Evolutionary conservation across 53 echinoderm and acorn worm species (phyloP), one percentile per base, ranked within the genome.

Genomic region (Actinopyga echinites): DNA sequence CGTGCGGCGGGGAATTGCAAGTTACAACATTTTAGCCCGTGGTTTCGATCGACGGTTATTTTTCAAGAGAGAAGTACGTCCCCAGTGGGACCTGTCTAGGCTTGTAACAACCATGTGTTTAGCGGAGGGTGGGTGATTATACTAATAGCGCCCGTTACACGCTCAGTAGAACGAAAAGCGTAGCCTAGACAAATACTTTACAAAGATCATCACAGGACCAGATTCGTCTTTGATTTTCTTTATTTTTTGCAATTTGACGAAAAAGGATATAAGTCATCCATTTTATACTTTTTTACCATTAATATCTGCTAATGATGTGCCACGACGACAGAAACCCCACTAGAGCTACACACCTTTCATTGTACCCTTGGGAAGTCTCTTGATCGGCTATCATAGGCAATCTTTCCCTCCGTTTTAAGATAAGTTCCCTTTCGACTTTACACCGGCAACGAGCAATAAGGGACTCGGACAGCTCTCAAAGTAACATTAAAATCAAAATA

Each of bases 141-240:
- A 24, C 71, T 71, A 71, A 71, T 71, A 71, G 71, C 71, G 71
- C 71, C 42, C 71, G 42, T 71, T 71, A 71, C 71, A 71, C 71
- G 71, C 71, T 71, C 71, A 42, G 24, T 71, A 13, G 38, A 38
- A 42, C 71, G 26, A 42, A 42, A 26, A 71, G 23, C 71, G 71
- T 24, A 44, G 71, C 40, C 42, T 22, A 44, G 71, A 44, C 43
- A 71, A 71, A 71, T 71, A 71, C 44, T 44, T 34, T 36, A 71
- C 71, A 36, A 66, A 36, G 36, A 66, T 6, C 66, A 44, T 40
- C 28, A 42, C 40, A 22, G 42, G 71, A 42, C 25, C 13, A 49
- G 49, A 15, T 49, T 49, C 49, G 13, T 17, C 49, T 15, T 15
- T 49, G 49, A 49, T 49, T 49, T 49, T 49, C 49, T 49, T 49